These are phyloP conservation scores for Leptinotarsa lineolata DNA, from an alignment of 1,140 invertebrate genomes.

Conservation along the genomic window DNA sequence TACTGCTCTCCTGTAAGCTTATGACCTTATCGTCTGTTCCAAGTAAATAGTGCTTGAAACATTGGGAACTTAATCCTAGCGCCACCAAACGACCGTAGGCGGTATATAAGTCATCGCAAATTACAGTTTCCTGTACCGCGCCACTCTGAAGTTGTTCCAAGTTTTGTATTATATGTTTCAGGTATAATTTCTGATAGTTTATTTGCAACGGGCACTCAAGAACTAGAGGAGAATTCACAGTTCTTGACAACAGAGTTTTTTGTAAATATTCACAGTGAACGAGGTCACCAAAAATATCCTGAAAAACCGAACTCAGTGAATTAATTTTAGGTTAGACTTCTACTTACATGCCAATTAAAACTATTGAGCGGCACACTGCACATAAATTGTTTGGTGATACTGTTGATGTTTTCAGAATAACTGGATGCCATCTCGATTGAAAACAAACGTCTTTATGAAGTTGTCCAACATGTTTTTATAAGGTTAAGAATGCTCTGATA, in stretches of 20 bases:
- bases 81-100: slow-evolving; percentile 56
- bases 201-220: slow-evolving; percentile 57
- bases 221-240: slow-evolving; percentile 54
- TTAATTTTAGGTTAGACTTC: slow-evolving; percentile 15
- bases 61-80: slow-evolving; percentile 40
- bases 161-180: slow-evolving; percentile 57
- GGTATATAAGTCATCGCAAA: slow-evolving; percentile 57
- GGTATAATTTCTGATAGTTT: slow-evolving; percentile 59
- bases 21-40: slow-evolving; percentile 48
- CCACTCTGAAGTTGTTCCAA: slow-evolving; percentile 50
- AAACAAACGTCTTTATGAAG: neutral
- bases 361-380: slow-evolving; percentile 53
- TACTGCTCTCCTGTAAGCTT: slow-evolving; percentile 60
- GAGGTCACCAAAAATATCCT: slow-evolving; percentile 36
- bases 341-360: slow-evolving; percentile 53
- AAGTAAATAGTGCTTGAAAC: slow-evolving; percentile 60
- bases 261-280: slow-evolving; percentile 47
- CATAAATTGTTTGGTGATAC: slow-evolving; percentile 53
- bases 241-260: slow-evolving; percentile 54
- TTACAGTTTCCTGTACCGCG: slow-evolving; percentile 44
- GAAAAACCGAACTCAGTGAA: slow-evolving; percentile 33
- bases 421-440: neutral
- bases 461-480: too few relatives aligned
- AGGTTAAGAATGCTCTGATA: too few relatives aligned
- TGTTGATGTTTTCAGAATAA: neutral